Evolutionary conservation across 1,140 invertebrate genomes (phyloP), one percentile per base, ranked within the genome.

Genomic region (Neodiprion virginianus): DNA sequence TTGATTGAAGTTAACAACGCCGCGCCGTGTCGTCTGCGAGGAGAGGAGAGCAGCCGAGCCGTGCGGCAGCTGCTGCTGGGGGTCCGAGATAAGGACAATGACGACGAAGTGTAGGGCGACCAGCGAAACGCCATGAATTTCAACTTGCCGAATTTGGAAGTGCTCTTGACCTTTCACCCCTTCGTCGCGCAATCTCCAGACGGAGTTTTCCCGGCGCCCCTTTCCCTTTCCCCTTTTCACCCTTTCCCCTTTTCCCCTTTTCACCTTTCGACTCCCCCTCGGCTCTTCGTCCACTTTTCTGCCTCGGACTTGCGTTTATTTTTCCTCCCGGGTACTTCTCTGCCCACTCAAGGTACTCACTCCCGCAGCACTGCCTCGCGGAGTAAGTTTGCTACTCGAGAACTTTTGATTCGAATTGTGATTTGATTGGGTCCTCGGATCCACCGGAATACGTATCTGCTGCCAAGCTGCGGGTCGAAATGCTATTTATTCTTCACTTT

Each of bases 221-320:
- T 65, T 14, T 4, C 61, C 17, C 7, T 65, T 65, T 17, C 17
- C 17, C 7, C 1, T 65, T 65, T 61, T 61, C 53, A 0, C 12
- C 61, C 61, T 65, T 14, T 65, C 17, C 17, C 1, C 17, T 65
- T 65, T 11, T 61, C n/a, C n/a, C 53, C 53, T 61, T 61, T 61
- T 65, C 12, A 3, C 12, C 61, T 14, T 17, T 17, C 12, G 17
- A 21, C 17, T 65, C 61, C 17, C 17, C 7, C 12, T 17, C 12
- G 12, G 17, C 17, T 65, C 61, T 1, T 48, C 67, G 21, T 66
- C 61, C 69, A 47, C 67, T 12, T 67, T 69, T 67, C 71, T 4
- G 61, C 48, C 53, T 74, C 67, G 69, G 69, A 61, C 11, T 12
- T 61, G 53, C 53, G 53, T 61, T 61, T 61, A 61, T 61, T 61